Evolutionary conservation across 2,797 vertebrate species (phyloP).

Genomic region (Pseudomugil gertrudae): DNA sequence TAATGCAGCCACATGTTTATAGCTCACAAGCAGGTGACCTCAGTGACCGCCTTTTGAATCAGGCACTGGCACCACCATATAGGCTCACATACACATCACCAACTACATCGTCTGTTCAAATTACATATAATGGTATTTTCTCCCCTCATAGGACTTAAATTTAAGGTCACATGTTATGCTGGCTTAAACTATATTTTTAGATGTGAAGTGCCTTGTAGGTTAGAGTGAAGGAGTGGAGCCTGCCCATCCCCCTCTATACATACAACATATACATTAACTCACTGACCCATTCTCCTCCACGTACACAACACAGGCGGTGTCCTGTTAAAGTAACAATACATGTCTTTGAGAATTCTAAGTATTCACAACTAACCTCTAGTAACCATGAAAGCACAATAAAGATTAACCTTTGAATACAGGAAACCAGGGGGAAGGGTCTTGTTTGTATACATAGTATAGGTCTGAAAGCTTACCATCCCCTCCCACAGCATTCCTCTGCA

Average conservation of each 20-base stretch:
- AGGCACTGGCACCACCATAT: neutral
- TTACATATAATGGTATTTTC: slow-evolving; percentile 6
- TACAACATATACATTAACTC: slow-evolving; percentile 68
- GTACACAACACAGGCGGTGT: slow-evolving; percentile 30
- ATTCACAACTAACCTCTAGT: neutral
- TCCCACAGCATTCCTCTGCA: slow-evolving; percentile 66
- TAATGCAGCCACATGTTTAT: neutral
- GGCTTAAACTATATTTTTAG: slow-evolving; percentile 50
- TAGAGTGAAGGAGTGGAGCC: slow-evolving; percentile 15
- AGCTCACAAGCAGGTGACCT: neutral
- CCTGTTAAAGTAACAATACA: slow-evolving; percentile 39
- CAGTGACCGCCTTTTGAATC: neutral
- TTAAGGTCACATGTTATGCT: neutral
- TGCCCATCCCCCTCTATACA: slow-evolving; percentile 68
- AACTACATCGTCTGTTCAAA: slow-evolving; percentile 5
- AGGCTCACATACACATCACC: slow-evolving; percentile 7
- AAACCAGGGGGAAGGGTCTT: slow-evolving; percentile 38
- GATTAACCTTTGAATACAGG: slow-evolving; percentile 56
- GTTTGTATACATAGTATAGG: slow-evolving; percentile 40
- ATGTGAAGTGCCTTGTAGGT: slow-evolving; percentile 22
- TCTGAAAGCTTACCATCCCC: slow-evolving; percentile 54
- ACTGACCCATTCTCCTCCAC: slow-evolving; percentile 40
- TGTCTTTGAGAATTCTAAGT: slow-evolving; percentile 17
- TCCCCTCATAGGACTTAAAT: slow-evolving; percentile 8
- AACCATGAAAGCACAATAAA: slow-evolving; percentile 42